Percentiles rank a stretch among this genome's conserved stretches.
These are phyloP conservation scores for Leptinotarsa undecemlineata DNA, from an alignment of 1,140 invertebrate species.

Conservation along the genomic window DNA sequence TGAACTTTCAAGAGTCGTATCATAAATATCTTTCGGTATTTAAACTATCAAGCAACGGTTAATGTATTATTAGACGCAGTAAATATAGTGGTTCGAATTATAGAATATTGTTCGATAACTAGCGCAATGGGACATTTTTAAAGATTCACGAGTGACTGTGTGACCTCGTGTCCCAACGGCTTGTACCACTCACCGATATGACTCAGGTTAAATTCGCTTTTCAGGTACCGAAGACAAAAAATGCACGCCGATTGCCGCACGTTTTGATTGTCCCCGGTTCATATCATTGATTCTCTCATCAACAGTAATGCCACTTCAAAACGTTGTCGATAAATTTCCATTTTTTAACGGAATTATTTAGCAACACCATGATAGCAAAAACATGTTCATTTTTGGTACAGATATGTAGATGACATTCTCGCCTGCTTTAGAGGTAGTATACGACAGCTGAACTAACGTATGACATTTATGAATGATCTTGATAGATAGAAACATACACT, in stretches of 20 bases:
- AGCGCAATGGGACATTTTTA: slow-evolving; percentile 5
- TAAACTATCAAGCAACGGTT: not conserved
- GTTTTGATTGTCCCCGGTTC: not conserved
- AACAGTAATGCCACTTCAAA: too few species aligned
- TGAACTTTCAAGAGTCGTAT: slow-evolving; percentile 19
- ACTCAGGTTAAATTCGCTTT: not conserved
- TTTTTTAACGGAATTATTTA: too few species aligned
- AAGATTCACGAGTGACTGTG: not conserved
- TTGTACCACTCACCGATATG: not conserved
- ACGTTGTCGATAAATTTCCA: too few species aligned
- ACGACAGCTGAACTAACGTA: too few species aligned
- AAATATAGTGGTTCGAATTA: not conserved
- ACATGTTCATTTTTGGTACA: too few species aligned
- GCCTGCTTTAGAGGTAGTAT: too few species aligned
- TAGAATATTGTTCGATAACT: slow-evolving; percentile 6
- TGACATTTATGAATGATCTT: too few species aligned
- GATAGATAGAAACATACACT: too few species aligned
- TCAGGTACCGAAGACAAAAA: not conserved
- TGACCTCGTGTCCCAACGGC: not conserved
- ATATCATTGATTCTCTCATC: too few species aligned
- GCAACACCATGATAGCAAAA: too few species aligned
- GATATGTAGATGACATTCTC: too few species aligned
- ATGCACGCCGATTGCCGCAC: not conserved
- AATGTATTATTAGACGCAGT: slow-evolving; percentile 10
- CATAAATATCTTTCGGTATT: slow-evolving; percentile 8